Evolutionary conservation across 1,140 invertebrate genomes (phyloP), one percentile per base, ranked within the genome.

Genomic region (Diorhabda elongata): DNA sequence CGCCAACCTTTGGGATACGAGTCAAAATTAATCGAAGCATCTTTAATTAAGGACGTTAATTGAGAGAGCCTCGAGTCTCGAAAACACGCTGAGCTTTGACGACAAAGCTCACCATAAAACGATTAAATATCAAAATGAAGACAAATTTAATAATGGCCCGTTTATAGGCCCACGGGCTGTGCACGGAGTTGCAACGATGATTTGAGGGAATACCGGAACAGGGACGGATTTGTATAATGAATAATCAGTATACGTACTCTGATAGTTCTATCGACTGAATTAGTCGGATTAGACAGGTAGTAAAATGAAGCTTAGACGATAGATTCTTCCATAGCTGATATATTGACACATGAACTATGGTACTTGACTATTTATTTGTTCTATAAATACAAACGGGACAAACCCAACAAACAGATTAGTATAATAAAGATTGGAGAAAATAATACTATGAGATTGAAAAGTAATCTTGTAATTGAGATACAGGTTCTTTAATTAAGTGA

Each of bases 51-150:
- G 66, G 65, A 69, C 71, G 69, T 73, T 75, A 74, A 75, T 75
- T 71, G 68, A 71, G 72, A 69, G 61, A 68, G 67, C 67, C 67
- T 68, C 66, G 67, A 68, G 68, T 72, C 66, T 67, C 67, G 71
- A 72, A 66, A 72, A 72, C 71, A 69, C 68, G 71, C 71, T 66
- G 60, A 64, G 64, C 74, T 76, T 76, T 74, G 73, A 76, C 70
- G 73, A 74, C 73, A 76, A 74, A 74, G 74, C 75, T 72, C 66
- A 71, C 74, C 73, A 73, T 74, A 76, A 77, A 77, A 77, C 75
- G 75, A 76, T 77, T 77, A 77, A 77, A 76, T 77, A 76, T 76
- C 74, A 77, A 77, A 77, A 77, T 77, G 74, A 71, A 77, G 76
- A 73, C 75, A 71, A 74, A 76, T 76, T 76, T 75, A 75, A 75